These are phyloP conservation scores for Meriones psammophilus DNA, from an alignment of 2,797 vertebrate species.

Conservation along the genomic window DNA sequence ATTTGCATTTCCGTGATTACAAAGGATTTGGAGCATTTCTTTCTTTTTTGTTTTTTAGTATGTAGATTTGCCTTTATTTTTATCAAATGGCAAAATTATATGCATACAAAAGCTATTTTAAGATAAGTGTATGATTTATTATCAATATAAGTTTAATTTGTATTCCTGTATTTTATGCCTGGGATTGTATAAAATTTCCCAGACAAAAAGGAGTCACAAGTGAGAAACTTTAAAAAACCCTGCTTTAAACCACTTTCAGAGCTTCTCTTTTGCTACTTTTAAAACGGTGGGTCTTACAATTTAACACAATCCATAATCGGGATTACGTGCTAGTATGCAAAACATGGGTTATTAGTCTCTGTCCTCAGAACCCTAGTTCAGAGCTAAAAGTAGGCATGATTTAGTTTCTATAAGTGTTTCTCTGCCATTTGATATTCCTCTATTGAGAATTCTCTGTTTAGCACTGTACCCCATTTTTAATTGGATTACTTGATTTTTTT, in stretches of 20 bases:
- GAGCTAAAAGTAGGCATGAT: not conserved
- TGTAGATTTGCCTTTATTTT: not conserved
- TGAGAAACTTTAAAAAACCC: not conserved
- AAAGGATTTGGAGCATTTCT: no score
- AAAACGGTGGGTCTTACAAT: not conserved
- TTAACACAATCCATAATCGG: not conserved
- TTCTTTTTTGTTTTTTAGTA: no score
- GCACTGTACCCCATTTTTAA: no score
- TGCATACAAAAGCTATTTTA: not conserved
- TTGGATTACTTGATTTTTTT: no score
- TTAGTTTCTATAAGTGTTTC: not conserved
- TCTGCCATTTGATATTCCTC: no score
- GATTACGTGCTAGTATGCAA: not conserved
- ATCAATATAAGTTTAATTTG: not conserved
- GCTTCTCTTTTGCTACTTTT: not conserved
- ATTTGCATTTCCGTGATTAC: no score
- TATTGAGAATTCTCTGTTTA: no score
- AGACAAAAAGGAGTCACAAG: not conserved
- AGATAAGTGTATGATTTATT: not conserved
- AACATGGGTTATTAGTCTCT: not conserved
- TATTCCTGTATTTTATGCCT: not conserved
- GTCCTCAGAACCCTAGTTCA: not conserved
- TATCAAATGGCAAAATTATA: not conserved
- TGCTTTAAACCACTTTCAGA: not conserved
- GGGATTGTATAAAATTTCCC: not conserved